Evolutionary conservation across 1,140 invertebrate species (phyloP).

Genomic region (Hesperophylax magnus): DNA sequence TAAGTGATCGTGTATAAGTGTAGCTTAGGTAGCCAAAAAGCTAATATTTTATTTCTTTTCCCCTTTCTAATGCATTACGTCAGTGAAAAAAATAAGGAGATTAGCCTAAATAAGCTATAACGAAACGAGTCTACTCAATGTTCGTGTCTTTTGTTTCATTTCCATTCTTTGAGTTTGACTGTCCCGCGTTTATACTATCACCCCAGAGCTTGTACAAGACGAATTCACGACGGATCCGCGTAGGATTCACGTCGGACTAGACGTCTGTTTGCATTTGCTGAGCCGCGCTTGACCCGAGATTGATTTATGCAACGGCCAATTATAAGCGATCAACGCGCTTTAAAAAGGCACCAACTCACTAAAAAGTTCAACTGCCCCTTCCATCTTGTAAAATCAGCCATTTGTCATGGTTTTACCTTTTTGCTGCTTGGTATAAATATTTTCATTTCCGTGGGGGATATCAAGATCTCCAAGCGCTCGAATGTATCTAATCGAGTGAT

Average conservation of each 20-base stretch:
- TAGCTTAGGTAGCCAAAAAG: no score
- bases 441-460: not conserved
- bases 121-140: no score
- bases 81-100: no score
- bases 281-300: conserved; percentile 17
- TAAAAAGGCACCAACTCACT: not conserved
- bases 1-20: no score
- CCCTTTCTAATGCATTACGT: no score
- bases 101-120: no score
- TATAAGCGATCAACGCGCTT: not conserved
- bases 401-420: not conserved
- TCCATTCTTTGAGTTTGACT: no score
- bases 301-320: conserved; percentile 12
- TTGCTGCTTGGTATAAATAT: not conserved
- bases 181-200: not conserved
- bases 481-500: not conserved
- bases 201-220: not conserved
- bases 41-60: no score
- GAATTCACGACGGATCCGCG: no score
- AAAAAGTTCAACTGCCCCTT: not conserved
- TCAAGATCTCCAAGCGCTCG: not conserved
- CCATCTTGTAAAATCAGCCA: not conserved
- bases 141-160: no score
- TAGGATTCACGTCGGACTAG: not conserved
- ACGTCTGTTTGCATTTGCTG: not conserved